phyloP scores from a whole-genome alignment of 2,888 invertebrate species.

The Schizaphis graminum region DNA sequence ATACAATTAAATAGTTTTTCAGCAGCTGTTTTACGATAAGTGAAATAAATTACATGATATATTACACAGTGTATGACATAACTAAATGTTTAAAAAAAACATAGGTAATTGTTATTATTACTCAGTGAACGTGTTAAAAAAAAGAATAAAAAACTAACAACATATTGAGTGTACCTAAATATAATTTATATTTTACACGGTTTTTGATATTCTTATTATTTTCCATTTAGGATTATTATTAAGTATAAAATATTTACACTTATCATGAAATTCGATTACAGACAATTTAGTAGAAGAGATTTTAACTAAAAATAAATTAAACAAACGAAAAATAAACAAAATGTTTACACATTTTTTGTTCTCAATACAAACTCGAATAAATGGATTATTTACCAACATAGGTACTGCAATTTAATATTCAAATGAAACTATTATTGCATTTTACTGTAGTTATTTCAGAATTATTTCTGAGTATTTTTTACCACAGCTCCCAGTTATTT shows the following conservation, averaged over 20 bases:
- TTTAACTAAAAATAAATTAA: background rate
- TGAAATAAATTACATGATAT: slow-evolving; percentile 37
- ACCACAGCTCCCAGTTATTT: background rate
- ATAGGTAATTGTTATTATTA: slow-evolving; percentile 8
- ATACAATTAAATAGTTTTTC: slow-evolving; percentile 42
- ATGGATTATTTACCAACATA: background rate
- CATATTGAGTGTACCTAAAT: background rate
- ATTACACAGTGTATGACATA: background rate
- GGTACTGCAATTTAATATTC: background rate
- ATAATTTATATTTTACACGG: background rate
- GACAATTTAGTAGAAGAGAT: background rate
- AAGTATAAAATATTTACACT: background rate
- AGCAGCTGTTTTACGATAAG: slow-evolving; percentile 33
- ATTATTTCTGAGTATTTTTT: background rate
- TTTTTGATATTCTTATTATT: background rate
- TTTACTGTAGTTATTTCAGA: background rate
- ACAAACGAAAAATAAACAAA: background rate
- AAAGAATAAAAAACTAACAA: background rate
- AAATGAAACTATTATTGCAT: background rate
- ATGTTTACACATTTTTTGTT: background rate
- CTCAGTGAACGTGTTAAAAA: background rate
- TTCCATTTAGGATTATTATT: background rate
- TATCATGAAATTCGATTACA: background rate
- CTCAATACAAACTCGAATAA: background rate
- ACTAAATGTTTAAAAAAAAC: background rate